Base-by-base conservation (phyloP, 2,888 invertebrate species). In the Amphiduros pacificus region DNA sequence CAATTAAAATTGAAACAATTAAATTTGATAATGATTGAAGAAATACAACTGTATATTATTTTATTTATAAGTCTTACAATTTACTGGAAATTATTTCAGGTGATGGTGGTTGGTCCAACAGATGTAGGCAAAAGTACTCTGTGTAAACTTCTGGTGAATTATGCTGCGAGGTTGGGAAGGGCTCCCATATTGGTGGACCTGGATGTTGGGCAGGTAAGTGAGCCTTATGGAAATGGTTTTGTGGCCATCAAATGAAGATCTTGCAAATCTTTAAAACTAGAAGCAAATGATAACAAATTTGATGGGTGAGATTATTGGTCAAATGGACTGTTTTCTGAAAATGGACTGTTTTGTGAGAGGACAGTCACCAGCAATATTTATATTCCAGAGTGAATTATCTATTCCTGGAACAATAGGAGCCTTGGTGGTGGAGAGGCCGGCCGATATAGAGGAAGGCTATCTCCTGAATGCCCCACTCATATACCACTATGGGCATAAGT, bases 61-160 rank as follows among this genome's bases (percentile, higher is more conserved):
- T 36, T 36, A 36, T 36, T 11, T 36, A 36, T 36, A 36, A 36
- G 17, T 36, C 14, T 48, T n/a, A n/a, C n/a, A n/a, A n/a, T n/a
- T n/a, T n/a, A n/a, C n/a, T n/a, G n/a, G n/a, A 24, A 51, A 26
- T 9, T 11, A 24, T 55, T 58, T 20, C 68, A 82, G 81, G 73
- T 90, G 0, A 90, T 97, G 90, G 84, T 97, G 0, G 94, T 93
- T 0, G 97, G 99, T 0, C 98, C 98, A 0, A 89, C 88, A 41
- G 98, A 98, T 82, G 98, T 98, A 1, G 99, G 99, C 22, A 99
- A 99, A 83, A 93, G 93, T 0, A 97, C 98, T 0, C 82, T 99
- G 1, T 90, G 91, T 60, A 87, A 91, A 65, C 87, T 99, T 67
- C 85, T 99, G 5, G 85, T 97, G 0, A 99, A 99, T 84, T 99